A percentile compares a stretch with the other conserved stretches of the same genome.
Evolutionary conservation across 1,140 invertebrate species (phyloP).

Genomic region (Aradophagus sp.): DNA sequence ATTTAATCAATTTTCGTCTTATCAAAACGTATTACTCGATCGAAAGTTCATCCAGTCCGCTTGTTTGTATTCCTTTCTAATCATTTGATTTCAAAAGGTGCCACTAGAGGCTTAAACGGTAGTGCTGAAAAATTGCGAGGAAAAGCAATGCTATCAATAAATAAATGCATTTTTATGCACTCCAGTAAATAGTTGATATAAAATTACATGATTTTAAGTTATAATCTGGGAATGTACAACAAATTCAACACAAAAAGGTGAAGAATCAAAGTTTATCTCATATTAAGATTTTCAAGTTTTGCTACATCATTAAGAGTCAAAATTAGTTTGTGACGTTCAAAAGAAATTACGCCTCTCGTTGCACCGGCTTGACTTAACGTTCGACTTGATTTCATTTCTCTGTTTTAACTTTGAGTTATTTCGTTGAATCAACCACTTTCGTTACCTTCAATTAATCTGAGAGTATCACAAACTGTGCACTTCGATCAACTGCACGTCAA

Average conservation of each 20-base stretch:
- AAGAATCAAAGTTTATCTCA: no score
- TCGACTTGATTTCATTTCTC: slow-evolving; percentile 34
- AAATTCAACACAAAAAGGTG: no score
- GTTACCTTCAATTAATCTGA: slow-evolving; percentile 51
- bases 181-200: no score
- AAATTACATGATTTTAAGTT: no score
- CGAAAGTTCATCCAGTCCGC: slow-evolving; percentile 64
- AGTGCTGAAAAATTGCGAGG: no score
- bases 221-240: no score
- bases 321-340: no score
- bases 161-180: no score
- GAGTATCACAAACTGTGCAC: slow-evolving; percentile 55
- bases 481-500: slow-evolving; percentile 33
- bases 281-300: no score
- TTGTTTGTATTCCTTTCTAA: slow-evolving; percentile 61
- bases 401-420: slow-evolving; percentile 51
- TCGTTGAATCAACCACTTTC: slow-evolving; percentile 52
- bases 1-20: slow-evolving; percentile 58
- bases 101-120: no score
- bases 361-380: slow-evolving; percentile 12
- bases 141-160: no score
- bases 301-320: no score
- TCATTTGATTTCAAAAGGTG: neutral
- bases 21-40: slow-evolving; percentile 58
- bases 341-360: slow-evolving; percentile 11